Base-by-base conservation (phyloP, 1,140 invertebrate species). In the Laodelphax striatellus region DNA sequence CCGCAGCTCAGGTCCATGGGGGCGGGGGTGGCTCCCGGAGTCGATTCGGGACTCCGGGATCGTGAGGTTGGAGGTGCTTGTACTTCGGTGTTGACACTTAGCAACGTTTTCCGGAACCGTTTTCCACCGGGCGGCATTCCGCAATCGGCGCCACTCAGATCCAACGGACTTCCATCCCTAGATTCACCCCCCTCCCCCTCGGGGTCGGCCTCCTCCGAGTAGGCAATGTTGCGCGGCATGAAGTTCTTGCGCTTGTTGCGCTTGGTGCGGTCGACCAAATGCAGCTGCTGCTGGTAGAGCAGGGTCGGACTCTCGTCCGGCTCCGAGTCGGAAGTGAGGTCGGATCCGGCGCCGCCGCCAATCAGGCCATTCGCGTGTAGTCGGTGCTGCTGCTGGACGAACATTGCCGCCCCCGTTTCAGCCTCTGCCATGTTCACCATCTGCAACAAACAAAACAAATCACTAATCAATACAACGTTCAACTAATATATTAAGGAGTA, bases 211-310 rank as follows among this genome's bases (percentile, higher is more conserved):
- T 69, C 66, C 14, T 66, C 67, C 31, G 66, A 64, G 42, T 67
- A 68, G 31, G 69, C 67, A 44, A 77, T 76, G 65, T 76, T 77
- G 22, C 75, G 65, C 0, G 76, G 76, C 61, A 76, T 69, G 65
- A 77, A 77, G 65, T 77, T 77, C 62, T 77, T 77, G 50, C 76
- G 63, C 59, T 78, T 78, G 68, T 78, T 77, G 50, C 72, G 64
- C 59, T 66, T 68, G 11, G 52, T 22, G 22, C 60, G 42, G 24
- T 63, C 55, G 54, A 61, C 58, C 31, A 62, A 53, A 9, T 38
- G 34, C 34, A 11, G 34, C 34, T 38, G 34, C 16, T 50, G 46
- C 21, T 50, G 46, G 42, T 58, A 28, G 3, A 55, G 41, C 17
- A 34, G 22, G 1, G 56, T 62, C 1, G 63, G 57, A 13, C 44